Evolutionary conservation across 2,113 vertebrate species (phyloP).

Genomic region (Glaucidium brasilianum): DNA sequence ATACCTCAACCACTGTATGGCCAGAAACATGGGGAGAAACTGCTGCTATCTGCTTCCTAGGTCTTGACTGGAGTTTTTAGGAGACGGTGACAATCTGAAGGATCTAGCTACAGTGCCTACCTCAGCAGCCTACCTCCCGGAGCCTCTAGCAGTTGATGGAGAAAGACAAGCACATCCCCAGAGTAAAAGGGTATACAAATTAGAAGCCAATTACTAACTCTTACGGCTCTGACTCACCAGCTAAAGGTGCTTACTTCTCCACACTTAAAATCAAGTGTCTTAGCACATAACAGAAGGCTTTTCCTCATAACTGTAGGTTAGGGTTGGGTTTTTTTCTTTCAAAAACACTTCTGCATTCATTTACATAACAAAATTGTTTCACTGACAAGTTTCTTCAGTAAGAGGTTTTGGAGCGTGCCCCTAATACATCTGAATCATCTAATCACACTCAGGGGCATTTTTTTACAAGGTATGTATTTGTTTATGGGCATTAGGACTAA

Average conservation of each 20-base stretch:
- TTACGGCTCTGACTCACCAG: neutral
- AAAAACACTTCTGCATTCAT: neutral
- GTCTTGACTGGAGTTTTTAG: neutral
- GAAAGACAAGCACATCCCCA: neutral
- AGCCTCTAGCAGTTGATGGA: neutral
- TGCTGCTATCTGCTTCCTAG: neutral
- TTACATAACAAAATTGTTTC: neutral
- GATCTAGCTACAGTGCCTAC: neutral
- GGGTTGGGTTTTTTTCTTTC: neutral
- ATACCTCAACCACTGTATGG: neutral
- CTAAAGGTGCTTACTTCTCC: neutral
- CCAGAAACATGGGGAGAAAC: neutral
- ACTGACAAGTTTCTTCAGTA: neutral
- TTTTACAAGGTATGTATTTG: neutral
- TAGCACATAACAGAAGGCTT: neutral
- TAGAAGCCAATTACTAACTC: neutral
- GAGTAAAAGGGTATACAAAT: neutral
- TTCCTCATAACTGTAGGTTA: neutral
- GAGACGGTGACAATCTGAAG: neutral
- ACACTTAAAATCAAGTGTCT: neutral
- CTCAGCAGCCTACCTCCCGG: neutral
- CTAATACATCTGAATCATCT: neutral
- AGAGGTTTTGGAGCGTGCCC: neutral
- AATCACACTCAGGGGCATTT: neutral
- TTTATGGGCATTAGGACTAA: neutral